Evolutionary conservation across 2,113 vertebrate genomes (phyloP).

Genomic region (Butorides virescens): DNA sequence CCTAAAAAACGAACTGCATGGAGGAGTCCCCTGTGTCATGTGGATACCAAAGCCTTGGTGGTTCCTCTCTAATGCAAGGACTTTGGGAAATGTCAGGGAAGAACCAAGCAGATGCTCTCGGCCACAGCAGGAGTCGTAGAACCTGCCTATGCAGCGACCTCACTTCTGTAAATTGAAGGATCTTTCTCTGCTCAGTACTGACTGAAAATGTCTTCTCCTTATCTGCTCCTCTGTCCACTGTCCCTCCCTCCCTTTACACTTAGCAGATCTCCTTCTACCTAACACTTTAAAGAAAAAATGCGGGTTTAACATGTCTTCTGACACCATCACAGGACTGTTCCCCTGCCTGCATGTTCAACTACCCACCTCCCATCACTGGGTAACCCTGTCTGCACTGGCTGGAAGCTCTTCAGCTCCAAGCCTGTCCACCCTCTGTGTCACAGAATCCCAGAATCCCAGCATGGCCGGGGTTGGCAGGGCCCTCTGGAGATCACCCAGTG

Average conservation of each 20-base stretch:
- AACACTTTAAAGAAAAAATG: not conserved
- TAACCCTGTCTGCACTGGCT: not conserved
- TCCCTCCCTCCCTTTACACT: not conserved
- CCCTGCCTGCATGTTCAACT: not conserved
- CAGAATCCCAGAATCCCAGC: no score
- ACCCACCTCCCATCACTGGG: not conserved
- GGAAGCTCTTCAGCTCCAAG: not conserved
- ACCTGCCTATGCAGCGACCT: not conserved
- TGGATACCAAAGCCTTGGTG: not conserved
- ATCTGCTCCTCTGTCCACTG: not conserved
- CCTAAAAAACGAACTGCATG: not conserved
- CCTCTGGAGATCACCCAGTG: no score
- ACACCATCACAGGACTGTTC: no score
- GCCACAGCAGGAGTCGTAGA: not conserved
- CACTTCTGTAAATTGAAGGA: not conserved
- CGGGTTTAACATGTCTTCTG: not conserved
- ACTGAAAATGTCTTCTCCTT: not conserved
- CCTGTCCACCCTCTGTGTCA: no score
- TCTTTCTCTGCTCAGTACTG: not conserved
- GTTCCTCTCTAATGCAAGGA: not conserved
- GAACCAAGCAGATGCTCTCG: not conserved
- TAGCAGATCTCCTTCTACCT: not conserved
- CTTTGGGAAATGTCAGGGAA: not conserved
- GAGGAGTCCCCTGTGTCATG: not conserved
- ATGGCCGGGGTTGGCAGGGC: no score